phyloP scores from a whole-genome alignment of 2,797 vertebrate genomes.

The Pelodytes ibericus region DNA sequence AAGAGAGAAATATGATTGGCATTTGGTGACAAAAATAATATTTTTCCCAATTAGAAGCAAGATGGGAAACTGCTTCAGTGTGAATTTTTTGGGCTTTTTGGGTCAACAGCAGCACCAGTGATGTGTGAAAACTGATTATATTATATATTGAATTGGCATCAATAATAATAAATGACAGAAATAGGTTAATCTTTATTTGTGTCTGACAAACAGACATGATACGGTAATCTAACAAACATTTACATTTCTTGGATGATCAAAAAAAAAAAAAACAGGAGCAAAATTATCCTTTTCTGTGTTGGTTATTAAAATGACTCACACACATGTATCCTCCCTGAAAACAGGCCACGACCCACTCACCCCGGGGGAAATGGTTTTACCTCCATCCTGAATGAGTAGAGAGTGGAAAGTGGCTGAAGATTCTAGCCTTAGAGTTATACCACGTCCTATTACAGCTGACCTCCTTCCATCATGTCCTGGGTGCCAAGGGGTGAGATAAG shows the following conservation, averaged over 20 bases:
- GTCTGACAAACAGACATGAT: neutral
- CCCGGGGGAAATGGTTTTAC: slow-evolving; percentile 39
- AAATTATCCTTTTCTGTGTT: neutral
- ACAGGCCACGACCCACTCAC: neutral
- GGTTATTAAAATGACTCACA: neutral
- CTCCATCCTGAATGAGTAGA: slow-evolving; percentile 56
- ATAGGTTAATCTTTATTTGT: too few species aligned
- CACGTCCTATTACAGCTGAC: slow-evolving; percentile 57
- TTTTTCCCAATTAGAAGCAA: too few species aligned
- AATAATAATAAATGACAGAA: too few species aligned
- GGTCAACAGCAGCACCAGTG: too few species aligned
- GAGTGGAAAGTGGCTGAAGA: slow-evolving; percentile 59
- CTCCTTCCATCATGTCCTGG: slow-evolving; percentile 55
- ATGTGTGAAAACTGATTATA: too few species aligned
- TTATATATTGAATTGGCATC: too few species aligned
- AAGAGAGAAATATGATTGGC: too few species aligned
- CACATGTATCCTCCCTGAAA: neutral
- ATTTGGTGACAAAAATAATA: too few species aligned
- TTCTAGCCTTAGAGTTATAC: slow-evolving; percentile 52
- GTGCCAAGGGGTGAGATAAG: slow-evolving; percentile 53
- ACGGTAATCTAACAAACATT: neutral
- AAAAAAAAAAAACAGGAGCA: neutral
- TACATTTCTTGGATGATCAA: neutral
- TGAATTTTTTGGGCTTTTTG: too few species aligned
- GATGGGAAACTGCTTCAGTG: too few species aligned